These are phyloP conservation scores for Turnix velox DNA, from an alignment of 2,113 vertebrate species.

Conservation along the genomic window DNA sequence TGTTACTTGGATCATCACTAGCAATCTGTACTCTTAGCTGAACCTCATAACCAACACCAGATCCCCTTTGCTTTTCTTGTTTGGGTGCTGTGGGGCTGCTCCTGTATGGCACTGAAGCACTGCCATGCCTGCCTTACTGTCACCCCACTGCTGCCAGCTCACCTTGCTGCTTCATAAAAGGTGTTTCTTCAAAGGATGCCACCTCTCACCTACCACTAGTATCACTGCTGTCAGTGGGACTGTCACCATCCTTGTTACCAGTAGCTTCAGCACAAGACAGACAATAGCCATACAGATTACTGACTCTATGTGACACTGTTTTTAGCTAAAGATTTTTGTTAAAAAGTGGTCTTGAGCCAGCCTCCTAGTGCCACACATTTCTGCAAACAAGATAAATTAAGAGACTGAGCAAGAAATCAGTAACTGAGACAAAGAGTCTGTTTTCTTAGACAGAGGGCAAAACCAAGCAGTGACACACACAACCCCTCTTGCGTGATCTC, in stretches of 20 bases:
- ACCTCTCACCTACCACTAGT: neutral
- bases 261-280: neutral
- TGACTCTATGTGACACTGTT: fast-evolving
- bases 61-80: neutral
- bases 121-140: neutral
- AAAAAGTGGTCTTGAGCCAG: neutral
- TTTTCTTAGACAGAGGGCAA: neutral
- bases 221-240: neutral
- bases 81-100: neutral
- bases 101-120: neutral
- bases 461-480: neutral
- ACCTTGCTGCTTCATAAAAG: neutral
- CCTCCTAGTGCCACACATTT: neutral
- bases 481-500: neutral
- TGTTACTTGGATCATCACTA: neutral
- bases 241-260: neutral
- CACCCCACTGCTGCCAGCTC: neutral
- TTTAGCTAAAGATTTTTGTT: neutral
- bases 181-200: neutral
- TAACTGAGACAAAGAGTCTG: neutral
- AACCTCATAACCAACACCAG: neutral
- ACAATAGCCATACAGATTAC: neutral
- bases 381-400: slow-evolving; percentile 13
- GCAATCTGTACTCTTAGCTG: neutral
- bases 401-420: slow-evolving; percentile 9